Evolutionary conservation across 1,140 invertebrate species (phyloP).

Genomic region (Brachionus rotundiformis): DNA sequence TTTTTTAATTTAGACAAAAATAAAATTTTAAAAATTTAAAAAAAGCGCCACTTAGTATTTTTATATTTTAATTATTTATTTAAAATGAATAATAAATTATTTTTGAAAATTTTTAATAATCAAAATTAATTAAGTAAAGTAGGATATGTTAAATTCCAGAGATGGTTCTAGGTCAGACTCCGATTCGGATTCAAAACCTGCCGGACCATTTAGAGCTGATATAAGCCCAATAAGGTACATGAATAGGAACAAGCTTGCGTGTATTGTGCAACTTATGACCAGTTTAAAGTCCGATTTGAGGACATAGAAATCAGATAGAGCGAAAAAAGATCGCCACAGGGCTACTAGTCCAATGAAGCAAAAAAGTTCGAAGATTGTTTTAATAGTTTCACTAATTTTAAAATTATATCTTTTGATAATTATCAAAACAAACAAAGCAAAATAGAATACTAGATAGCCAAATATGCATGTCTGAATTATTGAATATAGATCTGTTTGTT

Average conservation of each 20-base stretch:
- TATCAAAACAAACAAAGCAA: neutral
- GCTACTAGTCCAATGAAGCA: conserved; percentile 26
- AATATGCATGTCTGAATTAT: neutral
- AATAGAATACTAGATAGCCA: neutral
- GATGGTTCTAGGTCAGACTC: neutral
- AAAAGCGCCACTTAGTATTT: no score
- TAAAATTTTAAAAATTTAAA: no score
- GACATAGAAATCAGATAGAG: conserved; percentile 9
- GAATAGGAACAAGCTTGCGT: neutral
- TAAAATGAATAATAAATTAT: no score
- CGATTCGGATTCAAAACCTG: neutral
- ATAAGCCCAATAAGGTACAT: neutral
- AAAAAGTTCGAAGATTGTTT: neutral
- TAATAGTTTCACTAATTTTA: neutral
- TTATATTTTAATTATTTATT: no score
- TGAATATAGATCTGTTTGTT: neutral
- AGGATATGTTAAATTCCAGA: neutral
- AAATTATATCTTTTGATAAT: neutral
- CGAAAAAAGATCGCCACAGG: conserved; percentile 4
- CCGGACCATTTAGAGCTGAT: conserved; percentile 34
- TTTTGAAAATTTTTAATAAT: neutral
- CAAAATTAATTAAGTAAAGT: neutral
- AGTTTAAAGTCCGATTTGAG: neutral
- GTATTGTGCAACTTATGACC: neutral
- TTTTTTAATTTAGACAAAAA: no score